These are phyloP conservation scores for Ryuthela nishihirai DNA, from an alignment of 2,888 invertebrate genomes.

Conservation along the genomic window DNA sequence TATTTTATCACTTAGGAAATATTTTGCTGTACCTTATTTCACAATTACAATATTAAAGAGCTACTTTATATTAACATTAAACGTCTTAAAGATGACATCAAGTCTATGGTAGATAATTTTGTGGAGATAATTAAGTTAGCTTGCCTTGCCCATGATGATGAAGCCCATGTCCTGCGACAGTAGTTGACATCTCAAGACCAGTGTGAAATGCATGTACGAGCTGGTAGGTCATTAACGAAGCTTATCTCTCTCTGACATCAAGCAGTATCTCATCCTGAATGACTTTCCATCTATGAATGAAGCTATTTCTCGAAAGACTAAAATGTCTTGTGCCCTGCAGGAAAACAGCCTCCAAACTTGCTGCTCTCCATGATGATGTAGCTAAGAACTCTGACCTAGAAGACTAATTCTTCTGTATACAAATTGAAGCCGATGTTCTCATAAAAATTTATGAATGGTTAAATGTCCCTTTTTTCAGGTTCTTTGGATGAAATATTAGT, in stretches of 20 bases:
- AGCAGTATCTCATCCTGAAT: slow-evolving; percentile 94
- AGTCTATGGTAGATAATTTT: slow-evolving; percentile 96
- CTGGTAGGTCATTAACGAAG: slow-evolving; percentile 95
- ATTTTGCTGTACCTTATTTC: too few relatives aligned
- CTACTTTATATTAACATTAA: too few relatives aligned
- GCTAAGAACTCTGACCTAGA: slow-evolving; percentile 87
- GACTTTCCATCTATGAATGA: slow-evolving; percentile 98
- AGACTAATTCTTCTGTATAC: slow-evolving; percentile 61
- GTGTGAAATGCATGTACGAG: slow-evolving; percentile 94
- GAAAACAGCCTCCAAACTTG: slow-evolving; percentile 86
- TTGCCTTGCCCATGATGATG: slow-evolving; percentile 36
- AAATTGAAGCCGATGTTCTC: slow-evolving; percentile 28
- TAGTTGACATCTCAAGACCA: slow-evolving; percentile 94
- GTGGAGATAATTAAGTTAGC: slow-evolving; percentile 57
- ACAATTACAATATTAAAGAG: too few relatives aligned
- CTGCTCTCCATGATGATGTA: slow-evolving; percentile 89
- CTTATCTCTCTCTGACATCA: slow-evolving; percentile 95
- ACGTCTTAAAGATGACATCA: slow-evolving; percentile 90
- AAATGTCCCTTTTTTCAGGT: too few relatives aligned
- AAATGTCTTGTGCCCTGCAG: slow-evolving; percentile 82
- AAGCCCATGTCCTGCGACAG: slow-evolving; percentile 64
- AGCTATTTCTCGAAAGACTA: slow-evolving; percentile 86
- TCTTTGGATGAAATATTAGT: too few relatives aligned
- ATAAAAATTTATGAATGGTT: slow-evolving; percentile 13
- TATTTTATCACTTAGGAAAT: too few relatives aligned